These are phyloP conservation scores for Strix uralensis DNA, from an alignment of 2,113 vertebrate species.

Conservation along the genomic window DNA sequence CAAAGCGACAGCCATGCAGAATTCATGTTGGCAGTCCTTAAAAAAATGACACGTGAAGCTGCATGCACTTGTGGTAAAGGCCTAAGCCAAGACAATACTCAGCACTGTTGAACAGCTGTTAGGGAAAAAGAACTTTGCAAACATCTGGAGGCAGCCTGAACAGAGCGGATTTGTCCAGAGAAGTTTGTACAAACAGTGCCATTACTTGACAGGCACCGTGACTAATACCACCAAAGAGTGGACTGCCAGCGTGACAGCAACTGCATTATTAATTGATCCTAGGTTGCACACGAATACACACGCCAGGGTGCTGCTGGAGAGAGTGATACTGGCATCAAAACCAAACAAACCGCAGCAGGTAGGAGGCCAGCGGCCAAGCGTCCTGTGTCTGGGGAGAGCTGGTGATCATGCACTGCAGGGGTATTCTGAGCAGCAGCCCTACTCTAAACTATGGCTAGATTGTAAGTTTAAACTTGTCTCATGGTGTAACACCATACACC, in stretches of 20 bases:
- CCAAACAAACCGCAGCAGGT: neutral
- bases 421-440: neutral
- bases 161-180: neutral
- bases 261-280: fast-evolving
- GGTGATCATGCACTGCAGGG: neutral
- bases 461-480: neutral
- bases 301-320: neutral
- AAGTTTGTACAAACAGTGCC: neutral
- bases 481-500: neutral
- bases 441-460: neutral
- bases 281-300: fast-evolving
- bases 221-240: fast-evolving
- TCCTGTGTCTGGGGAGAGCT: neutral
- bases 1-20: neutral
- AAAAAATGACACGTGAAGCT: fast-evolving
- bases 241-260: neutral
- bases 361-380: neutral
- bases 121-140: neutral
- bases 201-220: fast-evolving
- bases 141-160: neutral
- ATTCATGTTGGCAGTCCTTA: neutral
- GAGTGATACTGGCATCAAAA: neutral
- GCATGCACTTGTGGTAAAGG: fast-evolving
- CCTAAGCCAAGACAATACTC: neutral
- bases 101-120: neutral